phyloP scores from a whole-genome alignment of 2,888 invertebrate species.

The Salticus scenicus region DNA sequence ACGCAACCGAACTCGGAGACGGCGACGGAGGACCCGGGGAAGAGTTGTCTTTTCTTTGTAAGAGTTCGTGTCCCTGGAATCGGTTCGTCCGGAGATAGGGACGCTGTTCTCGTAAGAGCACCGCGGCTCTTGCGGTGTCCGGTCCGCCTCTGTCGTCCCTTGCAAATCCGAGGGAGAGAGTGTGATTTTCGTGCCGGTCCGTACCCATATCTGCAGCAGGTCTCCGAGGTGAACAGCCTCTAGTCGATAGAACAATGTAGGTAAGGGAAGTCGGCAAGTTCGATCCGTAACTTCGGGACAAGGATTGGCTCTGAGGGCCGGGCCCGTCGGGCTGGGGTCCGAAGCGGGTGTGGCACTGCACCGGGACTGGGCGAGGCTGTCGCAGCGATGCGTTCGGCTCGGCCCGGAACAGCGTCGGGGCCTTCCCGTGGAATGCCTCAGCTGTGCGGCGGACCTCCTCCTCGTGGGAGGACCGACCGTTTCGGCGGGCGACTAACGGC shows the following conservation, averaged over 20 bases:
- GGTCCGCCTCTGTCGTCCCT: conserved; percentile 73
- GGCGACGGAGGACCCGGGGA: conserved; percentile 75
- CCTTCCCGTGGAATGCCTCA: conserved; percentile 74
- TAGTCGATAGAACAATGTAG: conserved; percentile 83
- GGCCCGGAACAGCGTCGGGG: conserved; percentile 3
- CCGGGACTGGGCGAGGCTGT: conserved; percentile 74
- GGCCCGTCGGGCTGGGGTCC: conserved; percentile 80
- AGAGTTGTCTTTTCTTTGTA: conserved; percentile 78
- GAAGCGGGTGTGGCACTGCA: conserved; percentile 75
- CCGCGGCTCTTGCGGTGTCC: conserved; percentile 76
- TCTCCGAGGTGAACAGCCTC: conserved; percentile 84
- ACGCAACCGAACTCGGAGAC: conserved; percentile 76
- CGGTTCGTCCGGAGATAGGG: conserved; percentile 76
- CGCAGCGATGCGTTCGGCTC: conserved; percentile 14
- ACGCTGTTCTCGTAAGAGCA: conserved; percentile 75
- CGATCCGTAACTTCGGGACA: conserved; percentile 80
- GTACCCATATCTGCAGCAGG: conserved; percentile 83
- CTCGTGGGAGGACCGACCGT: too few species aligned
- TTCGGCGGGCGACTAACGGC: conserved; percentile 67
- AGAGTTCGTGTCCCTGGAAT: conserved; percentile 76
- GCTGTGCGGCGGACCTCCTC: too few species aligned
- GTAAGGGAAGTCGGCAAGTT: conserved; percentile 84
- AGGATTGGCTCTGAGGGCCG: conserved; percentile 85
- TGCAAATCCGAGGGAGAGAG: conserved; percentile 46
- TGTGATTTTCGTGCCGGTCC: conserved; percentile 70